Conservation (phyloP, 2,797 vertebrate genomes). For the Pyrocephalus nanus region DNA sequence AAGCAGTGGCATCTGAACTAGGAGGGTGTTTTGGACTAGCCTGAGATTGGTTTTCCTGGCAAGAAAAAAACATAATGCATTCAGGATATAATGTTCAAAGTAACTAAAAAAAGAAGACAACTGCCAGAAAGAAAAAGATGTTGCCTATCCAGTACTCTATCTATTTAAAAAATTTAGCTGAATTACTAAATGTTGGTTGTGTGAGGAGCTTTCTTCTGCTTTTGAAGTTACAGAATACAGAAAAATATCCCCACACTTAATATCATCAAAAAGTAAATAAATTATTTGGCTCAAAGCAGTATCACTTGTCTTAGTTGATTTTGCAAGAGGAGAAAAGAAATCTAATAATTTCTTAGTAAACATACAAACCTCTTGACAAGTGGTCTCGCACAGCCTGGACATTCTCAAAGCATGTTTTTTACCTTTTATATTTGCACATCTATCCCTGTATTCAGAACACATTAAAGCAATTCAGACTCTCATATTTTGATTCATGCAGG, state of each 20-base stretch:
- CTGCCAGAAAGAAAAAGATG: neutral
- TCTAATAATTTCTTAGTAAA: neutral
- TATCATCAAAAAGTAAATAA: neutral
- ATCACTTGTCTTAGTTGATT: neutral
- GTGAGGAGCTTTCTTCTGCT: neutral
- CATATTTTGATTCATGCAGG: neutral
- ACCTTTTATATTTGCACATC: neutral
- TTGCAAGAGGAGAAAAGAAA: neutral
- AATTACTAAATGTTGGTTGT: neutral
- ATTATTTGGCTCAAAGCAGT: neutral
- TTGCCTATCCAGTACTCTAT: neutral
- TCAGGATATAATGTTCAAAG: neutral
- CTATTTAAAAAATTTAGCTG: neutral
- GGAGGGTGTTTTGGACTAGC: conserved; percentile 44
- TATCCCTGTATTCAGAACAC: neutral
- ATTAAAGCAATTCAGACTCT: neutral
- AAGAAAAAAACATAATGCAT: neutral
- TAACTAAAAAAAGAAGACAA: neutral
- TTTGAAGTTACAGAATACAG: neutral
- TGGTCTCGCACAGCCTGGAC: fast-evolving
- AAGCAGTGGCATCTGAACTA: conserved; percentile 9
- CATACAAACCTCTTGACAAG: neutral
- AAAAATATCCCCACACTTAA: fast-evolving
- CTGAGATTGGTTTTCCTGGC: conserved; percentile 61
- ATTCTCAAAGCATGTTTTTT: neutral